phyloP scores from a whole-genome alignment of 2,113 vertebrate genomes.

The Eidolon helvum region DNA sequence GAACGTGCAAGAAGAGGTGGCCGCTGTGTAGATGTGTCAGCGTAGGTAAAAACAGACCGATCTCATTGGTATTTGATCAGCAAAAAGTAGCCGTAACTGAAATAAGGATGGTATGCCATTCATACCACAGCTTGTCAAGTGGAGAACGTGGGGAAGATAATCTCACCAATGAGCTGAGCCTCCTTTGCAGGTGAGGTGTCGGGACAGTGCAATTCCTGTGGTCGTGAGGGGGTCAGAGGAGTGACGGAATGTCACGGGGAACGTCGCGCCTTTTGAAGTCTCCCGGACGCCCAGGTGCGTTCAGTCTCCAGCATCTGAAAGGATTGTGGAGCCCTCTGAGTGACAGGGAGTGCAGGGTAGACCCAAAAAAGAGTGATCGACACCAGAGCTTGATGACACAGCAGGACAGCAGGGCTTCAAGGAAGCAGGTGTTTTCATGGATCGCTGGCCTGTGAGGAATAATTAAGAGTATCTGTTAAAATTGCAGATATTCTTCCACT shows the following conservation, averaged over 20 bases:
- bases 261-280: accelerated
- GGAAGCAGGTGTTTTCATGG: too few relatives aligned
- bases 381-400: background rate
- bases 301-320: accelerated
- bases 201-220: background rate
- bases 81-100: background rate
- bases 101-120: background rate
- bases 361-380: too few relatives aligned
- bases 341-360: background rate
- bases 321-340: background rate
- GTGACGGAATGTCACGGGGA: background rate
- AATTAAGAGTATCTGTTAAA: background rate
- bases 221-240: background rate
- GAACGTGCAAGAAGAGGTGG: background rate
- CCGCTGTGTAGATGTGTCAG: too few relatives aligned
- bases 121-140: accelerated
- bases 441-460: background rate
- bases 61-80: background rate
- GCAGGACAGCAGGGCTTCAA: background rate
- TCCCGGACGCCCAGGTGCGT: accelerated
- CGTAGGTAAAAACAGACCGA: background rate
- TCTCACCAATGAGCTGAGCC: accelerated
- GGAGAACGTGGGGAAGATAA: background rate
- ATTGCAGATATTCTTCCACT: background rate
- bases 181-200: background rate